These are phyloP conservation scores for Aphodius granarius DNA, from an alignment of 2,888 invertebrate species.

Conservation along the genomic window DNA sequence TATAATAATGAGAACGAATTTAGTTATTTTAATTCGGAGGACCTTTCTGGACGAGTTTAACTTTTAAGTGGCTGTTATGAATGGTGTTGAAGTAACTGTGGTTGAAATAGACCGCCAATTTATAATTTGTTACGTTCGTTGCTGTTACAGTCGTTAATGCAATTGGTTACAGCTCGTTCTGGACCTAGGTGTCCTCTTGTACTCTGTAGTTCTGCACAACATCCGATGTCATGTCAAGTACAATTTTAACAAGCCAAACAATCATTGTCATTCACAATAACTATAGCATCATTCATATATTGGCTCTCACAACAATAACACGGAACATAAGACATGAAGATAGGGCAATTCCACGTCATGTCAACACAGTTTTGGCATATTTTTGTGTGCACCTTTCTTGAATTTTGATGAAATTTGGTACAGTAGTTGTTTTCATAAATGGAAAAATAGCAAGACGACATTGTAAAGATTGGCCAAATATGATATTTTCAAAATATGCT, in stretches of 20 bases:
- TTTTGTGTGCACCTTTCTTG: no score
- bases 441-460: no score
- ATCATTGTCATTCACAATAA: neutral
- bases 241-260: neutral
- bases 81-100: neutral
- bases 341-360: no score
- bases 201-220: neutral
- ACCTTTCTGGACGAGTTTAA: neutral
- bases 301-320: no score
- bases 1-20: neutral
- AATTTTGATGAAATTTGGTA: no score
- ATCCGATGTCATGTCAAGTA: neutral
- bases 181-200: neutral
- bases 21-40: neutral
- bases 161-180: neutral
- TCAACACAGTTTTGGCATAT: no score
- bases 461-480: no score
- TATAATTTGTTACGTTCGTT: neutral
- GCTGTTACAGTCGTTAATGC: neutral
- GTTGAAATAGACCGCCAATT: neutral
- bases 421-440: no score
- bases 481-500: no score
- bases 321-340: no score
- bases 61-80: neutral
- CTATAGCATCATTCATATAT: no score